Base-by-base conservation (phyloP, 2,113 vertebrate species). In the Bubo blakistoni region DNA sequence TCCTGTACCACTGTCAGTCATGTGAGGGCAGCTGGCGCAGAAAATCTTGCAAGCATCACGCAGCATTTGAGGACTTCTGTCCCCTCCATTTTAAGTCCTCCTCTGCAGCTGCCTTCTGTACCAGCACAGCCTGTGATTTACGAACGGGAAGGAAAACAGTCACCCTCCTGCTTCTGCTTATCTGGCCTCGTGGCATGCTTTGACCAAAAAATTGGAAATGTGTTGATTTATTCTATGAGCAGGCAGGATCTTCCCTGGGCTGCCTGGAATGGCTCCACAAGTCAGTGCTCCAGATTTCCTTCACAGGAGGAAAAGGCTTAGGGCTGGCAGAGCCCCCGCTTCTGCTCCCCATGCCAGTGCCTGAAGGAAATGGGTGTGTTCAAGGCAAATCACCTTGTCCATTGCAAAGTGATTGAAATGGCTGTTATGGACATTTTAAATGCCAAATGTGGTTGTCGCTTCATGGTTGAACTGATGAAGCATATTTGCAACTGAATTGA, bases 1-100 rank as follows among this genome's bases (percentile, higher is more conserved):
- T 54, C 29, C 6, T 46, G 32, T 52, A 8, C 46, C 1, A 0
- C 3, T 11, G 3, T n/a, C 49, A 24, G 14, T 3, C 0, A 0
- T 5, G 5, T 19, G 26, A 3, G 30, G 66, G 44, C 42, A 54
- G 16, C 1, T n/a, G 82, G 38, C 3, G 5, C 27, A 29, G 25
- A 40, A 63, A 44, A 36, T 61, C 21, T 3, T 1, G 25, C 22
- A 13, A 62, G 9, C 18, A 17, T 24, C 46, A 8, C 13, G 20
- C 18, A 30, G 0, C 25, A 8, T 27, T 55, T 83, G 86, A 11
- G 66, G 51, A 15, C 24, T 22, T 42, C 40, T 6, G 26, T 30
- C 9, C 49, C 18, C 17, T 70, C 54, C 10, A 24, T 36, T 29
- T 34, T 20, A 52, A 59, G 11, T 25, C 25, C 29, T 73, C 17